These are phyloP conservation scores for Smithornis capensis DNA, from an alignment of 2,113 vertebrate genomes.

Conservation along the genomic window DNA sequence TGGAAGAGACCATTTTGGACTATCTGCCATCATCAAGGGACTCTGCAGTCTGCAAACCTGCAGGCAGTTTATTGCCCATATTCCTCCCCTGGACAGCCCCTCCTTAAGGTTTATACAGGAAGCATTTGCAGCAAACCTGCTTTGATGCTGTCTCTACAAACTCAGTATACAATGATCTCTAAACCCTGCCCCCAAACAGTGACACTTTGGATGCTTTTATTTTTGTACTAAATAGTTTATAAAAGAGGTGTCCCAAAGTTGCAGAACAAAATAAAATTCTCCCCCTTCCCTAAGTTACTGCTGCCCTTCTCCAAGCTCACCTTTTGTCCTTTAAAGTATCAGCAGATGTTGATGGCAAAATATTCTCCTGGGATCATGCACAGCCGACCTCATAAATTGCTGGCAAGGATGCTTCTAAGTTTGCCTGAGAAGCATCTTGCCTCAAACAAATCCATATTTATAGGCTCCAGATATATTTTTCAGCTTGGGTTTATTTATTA, in stretches of 20 bases:
- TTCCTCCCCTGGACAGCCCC: not conserved
- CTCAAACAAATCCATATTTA: constrained; percentile 66
- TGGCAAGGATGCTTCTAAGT: constrained; percentile 27
- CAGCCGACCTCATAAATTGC: constrained; percentile 37
- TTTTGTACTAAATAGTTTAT: not conserved
- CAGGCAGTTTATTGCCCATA: not conserved
- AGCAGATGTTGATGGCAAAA: not conserved
- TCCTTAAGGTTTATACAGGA: not conserved
- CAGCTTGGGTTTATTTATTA: constrained; percentile 57
- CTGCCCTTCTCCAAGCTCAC: not conserved
- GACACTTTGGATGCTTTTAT: not conserved
- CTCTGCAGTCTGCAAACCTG: not conserved
- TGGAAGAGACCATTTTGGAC: not conserved
- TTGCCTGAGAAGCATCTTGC: constrained; percentile 36
- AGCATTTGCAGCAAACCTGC: not conserved
- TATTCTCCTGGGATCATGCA: constrained; percentile 11
- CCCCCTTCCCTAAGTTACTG: not conserved
- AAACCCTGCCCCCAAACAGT: not conserved
- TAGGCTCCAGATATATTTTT: constrained; percentile 34
- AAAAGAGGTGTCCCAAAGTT: not conserved
- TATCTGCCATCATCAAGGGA: not conserved
- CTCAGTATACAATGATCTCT: not conserved
- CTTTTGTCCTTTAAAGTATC: not conserved
- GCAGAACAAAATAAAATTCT: not conserved
- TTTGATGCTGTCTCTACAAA: not conserved